These are phyloP conservation scores for Gibbula magus DNA, from an alignment of 2,888 invertebrate species.

Conservation along the genomic window DNA sequence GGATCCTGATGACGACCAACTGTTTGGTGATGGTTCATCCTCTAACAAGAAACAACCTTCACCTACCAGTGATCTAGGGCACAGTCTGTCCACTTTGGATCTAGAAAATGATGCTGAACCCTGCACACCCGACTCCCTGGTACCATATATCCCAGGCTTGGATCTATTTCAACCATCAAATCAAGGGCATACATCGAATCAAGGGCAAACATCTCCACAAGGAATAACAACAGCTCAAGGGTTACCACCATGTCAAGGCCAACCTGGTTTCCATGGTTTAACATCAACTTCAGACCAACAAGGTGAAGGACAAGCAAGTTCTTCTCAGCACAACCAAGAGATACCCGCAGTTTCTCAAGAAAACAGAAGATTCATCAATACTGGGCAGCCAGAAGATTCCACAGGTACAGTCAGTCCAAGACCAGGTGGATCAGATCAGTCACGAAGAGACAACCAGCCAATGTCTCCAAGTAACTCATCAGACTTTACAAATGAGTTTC, in stretches of 20 bases:
- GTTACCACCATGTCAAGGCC: not conserved
- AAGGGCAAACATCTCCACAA: not conserved
- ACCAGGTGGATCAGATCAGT: no score
- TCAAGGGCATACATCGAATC: not conserved
- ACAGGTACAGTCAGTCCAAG: no score
- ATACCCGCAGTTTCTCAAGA: no score
- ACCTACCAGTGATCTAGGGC: not conserved
- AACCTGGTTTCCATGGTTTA: not conserved
- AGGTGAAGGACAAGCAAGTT: no score
- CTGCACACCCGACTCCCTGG: not conserved
- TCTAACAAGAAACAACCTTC: no score
- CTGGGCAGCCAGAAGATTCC: no score
- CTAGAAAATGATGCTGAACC: not conserved
- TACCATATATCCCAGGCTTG: not conserved
- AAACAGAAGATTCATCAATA: no score
- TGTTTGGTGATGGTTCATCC: not conserved
- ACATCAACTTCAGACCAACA: not conserved
- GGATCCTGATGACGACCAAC: not conserved
- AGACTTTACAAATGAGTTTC: no score
- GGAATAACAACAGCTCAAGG: not conserved
- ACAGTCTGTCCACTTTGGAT: not conserved
- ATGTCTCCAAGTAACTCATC: no score
- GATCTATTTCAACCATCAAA: not conserved
- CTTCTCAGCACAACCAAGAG: no score
- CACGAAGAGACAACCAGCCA: no score